phyloP scores from a whole-genome alignment of 2,888 invertebrate species.

The Cataglyphis albicans region DNA sequence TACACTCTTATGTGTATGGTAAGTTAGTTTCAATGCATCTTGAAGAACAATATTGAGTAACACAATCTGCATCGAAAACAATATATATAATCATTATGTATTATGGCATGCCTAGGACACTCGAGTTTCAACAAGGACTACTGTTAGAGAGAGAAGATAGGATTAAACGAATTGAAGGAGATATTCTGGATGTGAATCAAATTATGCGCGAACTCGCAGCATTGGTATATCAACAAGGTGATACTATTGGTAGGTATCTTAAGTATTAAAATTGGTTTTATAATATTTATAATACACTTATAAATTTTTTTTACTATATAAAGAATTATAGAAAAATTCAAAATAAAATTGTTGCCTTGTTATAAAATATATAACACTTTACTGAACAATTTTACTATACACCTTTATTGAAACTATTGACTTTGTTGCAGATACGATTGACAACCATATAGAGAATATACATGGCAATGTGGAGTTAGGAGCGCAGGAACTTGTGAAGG shows the following conservation, averaged over 20 bases:
- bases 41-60: slow-evolving; percentile 10
- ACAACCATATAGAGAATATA: slow-evolving; percentile 92
- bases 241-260: slow-evolving; percentile 89
- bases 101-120: slow-evolving; percentile 86
- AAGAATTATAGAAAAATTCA: background rate
- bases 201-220: slow-evolving; percentile 92
- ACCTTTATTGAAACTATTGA: background rate
- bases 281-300: background rate
- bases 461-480: slow-evolving; percentile 93
- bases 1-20: slow-evolving; percentile 61
- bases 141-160: slow-evolving; percentile 93
- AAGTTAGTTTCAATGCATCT: slow-evolving; percentile 60
- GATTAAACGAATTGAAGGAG: slow-evolving; percentile 92
- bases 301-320: background rate
- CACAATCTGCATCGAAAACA: background rate
- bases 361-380: background rate
- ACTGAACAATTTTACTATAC: too few relatives aligned
- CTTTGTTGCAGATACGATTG: slow-evolving; percentile 90
- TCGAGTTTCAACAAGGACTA: slow-evolving; percentile 93
- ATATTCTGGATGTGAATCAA: slow-evolving; percentile 93
- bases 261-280: background rate
- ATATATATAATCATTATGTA: slow-evolving; percentile 5
- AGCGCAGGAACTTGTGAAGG: slow-evolving; percentile 92
- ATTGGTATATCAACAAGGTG: slow-evolving; percentile 91
- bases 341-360: background rate